These are phyloP conservation scores for Sipha maydis DNA, from an alignment of 2,888 invertebrate species.

Conservation along the genomic window DNA sequence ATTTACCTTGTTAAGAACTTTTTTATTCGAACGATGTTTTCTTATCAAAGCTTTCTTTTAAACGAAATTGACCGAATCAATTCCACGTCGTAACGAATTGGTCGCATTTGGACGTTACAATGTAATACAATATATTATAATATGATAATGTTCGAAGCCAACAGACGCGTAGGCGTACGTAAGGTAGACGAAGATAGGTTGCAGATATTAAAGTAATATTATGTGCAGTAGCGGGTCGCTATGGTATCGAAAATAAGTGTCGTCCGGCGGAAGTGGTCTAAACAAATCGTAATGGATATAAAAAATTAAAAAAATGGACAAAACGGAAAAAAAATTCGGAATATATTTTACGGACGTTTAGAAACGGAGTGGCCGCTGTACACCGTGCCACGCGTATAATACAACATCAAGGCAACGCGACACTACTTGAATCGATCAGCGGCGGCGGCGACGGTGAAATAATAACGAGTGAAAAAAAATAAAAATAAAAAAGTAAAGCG, in stretches of 20 bases:
- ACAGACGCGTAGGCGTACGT: neutral
- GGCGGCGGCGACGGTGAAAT: neutral
- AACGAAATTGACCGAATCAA: neutral
- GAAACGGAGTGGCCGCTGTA: neutral
- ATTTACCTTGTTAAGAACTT: neutral
- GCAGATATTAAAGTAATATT: neutral
- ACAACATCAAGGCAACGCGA: neutral
- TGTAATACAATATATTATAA: neutral
- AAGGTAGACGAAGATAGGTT: neutral
- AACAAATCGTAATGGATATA: neutral
- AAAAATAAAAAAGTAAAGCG: slow-evolving; percentile 10
- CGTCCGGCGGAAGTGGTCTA: slow-evolving; percentile 45
- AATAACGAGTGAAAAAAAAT: neutral
- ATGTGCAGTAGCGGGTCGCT: neutral
- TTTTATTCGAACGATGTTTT: neutral
- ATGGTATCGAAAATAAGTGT: slow-evolving; percentile 31
- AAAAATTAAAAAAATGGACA: too few species aligned
- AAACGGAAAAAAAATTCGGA: neutral
- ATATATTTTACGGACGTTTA: slow-evolving; percentile 18
- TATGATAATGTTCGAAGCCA: neutral
- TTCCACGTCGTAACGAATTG: neutral
- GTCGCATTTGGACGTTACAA: neutral
- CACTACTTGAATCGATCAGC: neutral
- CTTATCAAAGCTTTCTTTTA: neutral
- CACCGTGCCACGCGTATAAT: neutral